phyloP scores from a whole-genome alignment of 2,888 invertebrate genomes.

The Cecidostiba fungosa region DNA sequence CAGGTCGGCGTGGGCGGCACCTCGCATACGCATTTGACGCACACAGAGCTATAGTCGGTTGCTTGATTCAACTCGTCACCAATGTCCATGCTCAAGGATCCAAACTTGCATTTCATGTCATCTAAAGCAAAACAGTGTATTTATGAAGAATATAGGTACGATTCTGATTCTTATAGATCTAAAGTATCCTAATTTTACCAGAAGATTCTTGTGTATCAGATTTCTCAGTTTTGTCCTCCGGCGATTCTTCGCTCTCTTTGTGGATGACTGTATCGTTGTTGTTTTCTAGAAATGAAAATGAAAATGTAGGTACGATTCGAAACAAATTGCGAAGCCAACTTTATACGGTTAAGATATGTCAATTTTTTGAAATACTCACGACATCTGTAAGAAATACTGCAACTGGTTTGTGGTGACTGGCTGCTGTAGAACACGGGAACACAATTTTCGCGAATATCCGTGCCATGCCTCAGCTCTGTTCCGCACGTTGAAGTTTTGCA shows the following conservation, averaged over 20 bases:
- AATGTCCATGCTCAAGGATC: constrained; percentile 63
- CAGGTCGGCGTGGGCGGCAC: constrained; percentile 68
- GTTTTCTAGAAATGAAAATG: constrained; percentile 10
- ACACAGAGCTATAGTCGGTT: constrained; percentile 51
- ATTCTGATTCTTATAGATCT: background rate
- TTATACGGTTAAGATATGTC: background rate
- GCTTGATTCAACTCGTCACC: constrained; percentile 64
- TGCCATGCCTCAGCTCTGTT: constrained; percentile 60
- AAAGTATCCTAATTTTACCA: background rate
- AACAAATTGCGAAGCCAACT: background rate
- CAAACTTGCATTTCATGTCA: constrained; percentile 63
- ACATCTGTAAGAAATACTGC: constrained; percentile 68
- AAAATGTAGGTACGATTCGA: background rate
- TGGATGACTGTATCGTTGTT: background rate
- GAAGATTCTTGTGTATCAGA: background rate
- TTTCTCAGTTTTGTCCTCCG: background rate
- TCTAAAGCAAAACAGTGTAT: constrained; percentile 32
- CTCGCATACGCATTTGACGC: constrained; percentile 67
- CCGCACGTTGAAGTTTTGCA: constrained; percentile 68
- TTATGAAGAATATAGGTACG: background rate
- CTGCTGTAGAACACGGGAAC: constrained; percentile 68
- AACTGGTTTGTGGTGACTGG: constrained; percentile 67
- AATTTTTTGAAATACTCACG: constrained; percentile 69
- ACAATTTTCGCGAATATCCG: constrained; percentile 67
- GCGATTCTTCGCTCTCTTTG: too few relatives aligned